Base-by-base conservation (phyloP, 2,113 vertebrate species). In the Falcunculus frontatus region DNA sequence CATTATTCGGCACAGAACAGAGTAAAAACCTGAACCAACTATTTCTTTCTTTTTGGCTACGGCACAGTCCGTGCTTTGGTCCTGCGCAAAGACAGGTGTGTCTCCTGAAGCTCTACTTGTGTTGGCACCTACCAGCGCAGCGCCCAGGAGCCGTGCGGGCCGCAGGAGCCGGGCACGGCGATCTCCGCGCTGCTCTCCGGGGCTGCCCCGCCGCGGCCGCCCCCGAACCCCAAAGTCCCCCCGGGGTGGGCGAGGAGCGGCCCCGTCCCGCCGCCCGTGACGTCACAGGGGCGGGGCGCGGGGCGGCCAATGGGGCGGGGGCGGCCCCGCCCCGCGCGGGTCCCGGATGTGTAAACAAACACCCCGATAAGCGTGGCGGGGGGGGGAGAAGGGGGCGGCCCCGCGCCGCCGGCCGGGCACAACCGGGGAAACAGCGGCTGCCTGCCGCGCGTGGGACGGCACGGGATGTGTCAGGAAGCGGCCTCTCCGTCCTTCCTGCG, bases 281-380 rank as follows among this genome's bases (percentile, higher is more conserved):
- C 93, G 92, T 90, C 87, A 93, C 47, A 5, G 9, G 32, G 90
- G 80, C 30, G 74, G 81, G 47, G 32, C 44, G 4, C 7, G 22
- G 4, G 9, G 3, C 29, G 9, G 35, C 91, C 87, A 87, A 87
- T 42, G 56, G 50, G 32, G 14, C 7, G n/a, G 19, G 30, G 46
- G 23, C 6, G 26, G 41, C 76, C 26, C 84, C 79, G 73, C 78
- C 88, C 78, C 90, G 39, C 52, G 4, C 81, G 25, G 94, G 67
- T 64, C 98, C 98, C 98, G 98, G 98, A 98, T 99, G 98, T 98
- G 98, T 98, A 98, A 98, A 98, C 98, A 98, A 98, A 98, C 98
- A 98, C 74, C n/a, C n/a, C n/a, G n/a, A n/a, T n/a, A n/a, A n/a
- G n/a, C n/a, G n/a, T n/a, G n/a, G n/a, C n/a, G n/a, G n/a, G n/a